These are phyloP conservation scores for Cochlearius cochlearius DNA, from an alignment of 2,113 vertebrate genomes.

Conservation along the genomic window DNA sequence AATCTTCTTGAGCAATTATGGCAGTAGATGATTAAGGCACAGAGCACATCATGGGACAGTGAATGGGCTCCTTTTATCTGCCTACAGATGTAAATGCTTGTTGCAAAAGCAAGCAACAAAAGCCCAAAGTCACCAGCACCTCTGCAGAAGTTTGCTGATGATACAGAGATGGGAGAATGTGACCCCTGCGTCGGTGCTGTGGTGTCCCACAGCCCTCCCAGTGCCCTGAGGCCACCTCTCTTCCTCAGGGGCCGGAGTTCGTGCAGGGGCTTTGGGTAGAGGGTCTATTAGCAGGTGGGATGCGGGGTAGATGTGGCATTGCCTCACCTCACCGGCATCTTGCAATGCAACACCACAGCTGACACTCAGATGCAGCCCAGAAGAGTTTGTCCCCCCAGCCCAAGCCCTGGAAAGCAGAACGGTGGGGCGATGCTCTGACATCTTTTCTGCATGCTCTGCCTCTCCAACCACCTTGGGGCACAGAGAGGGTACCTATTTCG, in stretches of 20 bases:
- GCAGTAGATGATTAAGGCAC: neutral
- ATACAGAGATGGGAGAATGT: rapidly evolving
- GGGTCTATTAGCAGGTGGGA: rapidly evolving
- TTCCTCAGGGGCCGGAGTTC: neutral
- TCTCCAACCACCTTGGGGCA: neutral
- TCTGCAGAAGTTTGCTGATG: neutral
- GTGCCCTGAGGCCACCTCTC: rapidly evolving
- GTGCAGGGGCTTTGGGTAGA: neutral
- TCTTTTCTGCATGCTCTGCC: neutral
- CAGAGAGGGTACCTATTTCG: neutral
- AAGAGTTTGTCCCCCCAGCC: neutral
- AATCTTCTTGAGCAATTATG: conserved; percentile 15
- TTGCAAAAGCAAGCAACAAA: neutral
- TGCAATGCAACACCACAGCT: rapidly evolving
- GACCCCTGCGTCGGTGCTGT: rapidly evolving
- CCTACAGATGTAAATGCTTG: neutral
- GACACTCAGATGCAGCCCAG: neutral
- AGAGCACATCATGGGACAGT: neutral
- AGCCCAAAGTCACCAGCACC: neutral
- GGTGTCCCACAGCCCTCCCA: rapidly evolving
- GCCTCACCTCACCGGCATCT: neutral
- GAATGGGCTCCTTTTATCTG: neutral
- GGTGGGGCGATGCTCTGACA: rapidly evolving
- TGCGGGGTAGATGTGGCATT: rapidly evolving
- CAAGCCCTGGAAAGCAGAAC: neutral